Evolutionary conservation across 2,888 invertebrate genomes (phyloP), one percentile per base, ranked within the genome.

Genomic region (Hoplodrina blanda): DNA sequence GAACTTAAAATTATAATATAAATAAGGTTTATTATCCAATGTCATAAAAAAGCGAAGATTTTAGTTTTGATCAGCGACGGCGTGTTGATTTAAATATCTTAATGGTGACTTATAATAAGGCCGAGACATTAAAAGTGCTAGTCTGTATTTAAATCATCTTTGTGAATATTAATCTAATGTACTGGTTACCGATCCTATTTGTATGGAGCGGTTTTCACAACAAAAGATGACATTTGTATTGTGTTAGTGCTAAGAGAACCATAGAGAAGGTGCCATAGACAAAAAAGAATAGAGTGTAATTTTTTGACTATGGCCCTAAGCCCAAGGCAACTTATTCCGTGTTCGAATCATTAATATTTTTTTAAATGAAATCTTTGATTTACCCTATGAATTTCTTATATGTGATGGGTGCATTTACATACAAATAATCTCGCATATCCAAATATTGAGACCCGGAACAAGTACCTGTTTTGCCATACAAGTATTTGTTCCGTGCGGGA

Each of bases 71-170:
- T 76, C 60, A 75, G 60, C 54, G 69, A 73, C 69, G 69, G 53
- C 25, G 46, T 52, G 37, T 56, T 54, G 13, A 52, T 73, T 57
- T 78, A 70, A 71, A 65, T 69, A 70, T 70, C 61, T 66, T 69
- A 59, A 66, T 66, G 54, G 52, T 76, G 63, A 72, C 62, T 69
- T 80, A 37, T 10, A 37, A 66, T 55, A 62, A 49, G 59, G 66
- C 57, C 62, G 57, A 78, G 52, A 76, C 74, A 70, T 74, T 72
- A 61, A 72, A 72, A 76, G 63, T 73, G 63, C 80, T 80, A 82
- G 81, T 81, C 83, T 72, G 64, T 69, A 68, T 74, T 66, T 74
- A 55, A 74, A 80, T 70, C 53, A 62, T 66, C 30, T 65, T 72
- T 54, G 50, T 64, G 30, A 62, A 59, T 61, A 65, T 65, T 52